Percentiles rank a stretch among this genome's conserved stretches.
These are phyloP conservation scores for Eulithis testata DNA, from an alignment of 2,888 invertebrate genomes.

Conservation along the genomic window DNA sequence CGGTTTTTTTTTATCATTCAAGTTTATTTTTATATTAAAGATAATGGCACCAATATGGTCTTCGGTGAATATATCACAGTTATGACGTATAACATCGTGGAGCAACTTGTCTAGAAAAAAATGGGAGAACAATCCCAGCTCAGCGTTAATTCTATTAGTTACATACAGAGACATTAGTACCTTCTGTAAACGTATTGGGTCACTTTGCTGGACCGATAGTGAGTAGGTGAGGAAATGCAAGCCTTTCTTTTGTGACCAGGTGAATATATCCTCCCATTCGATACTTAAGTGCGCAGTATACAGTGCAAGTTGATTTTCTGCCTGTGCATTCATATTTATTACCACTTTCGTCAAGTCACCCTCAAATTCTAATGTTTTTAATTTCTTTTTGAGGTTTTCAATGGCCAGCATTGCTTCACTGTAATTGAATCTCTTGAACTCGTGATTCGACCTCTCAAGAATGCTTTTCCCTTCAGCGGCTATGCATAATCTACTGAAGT, in stretches of 20 bases:
- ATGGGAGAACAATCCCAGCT: slow-evolving; percentile 72
- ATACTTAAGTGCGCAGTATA: slow-evolving; percentile 72
- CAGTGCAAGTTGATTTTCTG: slow-evolving; percentile 71
- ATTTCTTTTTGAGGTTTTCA: slow-evolving; percentile 56
- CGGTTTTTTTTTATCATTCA: slow-evolving; percentile 64
- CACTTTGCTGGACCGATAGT: slow-evolving; percentile 73
- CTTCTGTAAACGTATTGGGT: slow-evolving; percentile 67
- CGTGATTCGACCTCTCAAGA: slow-evolving; percentile 69
- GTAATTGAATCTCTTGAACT: slow-evolving; percentile 69
- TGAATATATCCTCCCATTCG: slow-evolving; percentile 77
- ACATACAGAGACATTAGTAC: slow-evolving; percentile 70
- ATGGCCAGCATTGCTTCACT: slow-evolving; percentile 65
- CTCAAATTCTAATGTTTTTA: slow-evolving; percentile 62
- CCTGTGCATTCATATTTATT: slow-evolving; percentile 60
- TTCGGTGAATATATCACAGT: slow-evolving; percentile 76
- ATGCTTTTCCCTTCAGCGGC: slow-evolving; percentile 64
- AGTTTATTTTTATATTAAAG: slow-evolving; percentile 73
- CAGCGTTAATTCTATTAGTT: slow-evolving; percentile 71
- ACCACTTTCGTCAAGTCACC: slow-evolving; percentile 64
- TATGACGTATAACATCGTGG: slow-evolving; percentile 71
- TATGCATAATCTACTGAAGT: slow-evolving; percentile 60
- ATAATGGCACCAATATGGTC: slow-evolving; percentile 73
- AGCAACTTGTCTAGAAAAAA: slow-evolving; percentile 73
- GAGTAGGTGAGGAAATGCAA: slow-evolving; percentile 67
- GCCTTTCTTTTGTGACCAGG: slow-evolving; percentile 72